These are phyloP conservation scores for Calvadosia cruxmelitensis DNA, from an alignment of 30 jellyfish, hydroid and myxozoan genomes.

Conservation along the genomic window DNA sequence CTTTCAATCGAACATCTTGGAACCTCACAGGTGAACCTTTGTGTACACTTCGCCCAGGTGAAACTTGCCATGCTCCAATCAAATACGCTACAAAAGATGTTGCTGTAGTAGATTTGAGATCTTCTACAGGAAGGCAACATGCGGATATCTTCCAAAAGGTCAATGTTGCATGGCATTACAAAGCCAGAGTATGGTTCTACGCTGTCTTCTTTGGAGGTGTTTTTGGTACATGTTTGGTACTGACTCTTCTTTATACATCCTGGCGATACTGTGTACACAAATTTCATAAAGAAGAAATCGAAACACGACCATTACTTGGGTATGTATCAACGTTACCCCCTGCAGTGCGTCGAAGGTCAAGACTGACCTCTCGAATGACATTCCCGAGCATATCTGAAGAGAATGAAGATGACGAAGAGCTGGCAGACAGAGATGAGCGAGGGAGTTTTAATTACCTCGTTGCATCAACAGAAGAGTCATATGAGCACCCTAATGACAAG, in stretches of 20 bases:
- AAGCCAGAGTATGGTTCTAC: constrained; percentile 36
- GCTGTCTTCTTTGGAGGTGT: constrained; percentile 48
- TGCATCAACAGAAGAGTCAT: not conserved
- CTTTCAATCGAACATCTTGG: constrained; percentile 40
- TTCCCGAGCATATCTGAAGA: not conserved
- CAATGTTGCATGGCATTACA: constrained; percentile 23
- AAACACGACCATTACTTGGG: not conserved
- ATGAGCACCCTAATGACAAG: not conserved
- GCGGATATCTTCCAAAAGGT: constrained; percentile 27
- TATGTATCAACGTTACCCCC: not conserved
- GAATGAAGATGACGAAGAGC: not conserved
- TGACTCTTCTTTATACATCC: constrained; percentile 40
- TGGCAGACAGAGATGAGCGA: not conserved
- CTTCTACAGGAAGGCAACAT: not conserved
- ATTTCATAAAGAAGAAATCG: not conserved
- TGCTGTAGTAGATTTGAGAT: constrained; percentile 22
- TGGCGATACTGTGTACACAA: constrained; percentile 28
- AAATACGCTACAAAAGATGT: constrained; percentile 33
- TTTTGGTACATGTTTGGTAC: constrained; percentile 6
- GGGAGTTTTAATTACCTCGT: not conserved
- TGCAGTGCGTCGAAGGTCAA: not conserved
- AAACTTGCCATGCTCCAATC: constrained; percentile 37
- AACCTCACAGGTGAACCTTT: not conserved
- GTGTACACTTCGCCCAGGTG: not conserved
- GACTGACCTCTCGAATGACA: not conserved